Evolutionary conservation across 2,888 invertebrate genomes (phyloP), one percentile per base, ranked within the genome.

Genomic region (Himalopsyche anomala): DNA sequence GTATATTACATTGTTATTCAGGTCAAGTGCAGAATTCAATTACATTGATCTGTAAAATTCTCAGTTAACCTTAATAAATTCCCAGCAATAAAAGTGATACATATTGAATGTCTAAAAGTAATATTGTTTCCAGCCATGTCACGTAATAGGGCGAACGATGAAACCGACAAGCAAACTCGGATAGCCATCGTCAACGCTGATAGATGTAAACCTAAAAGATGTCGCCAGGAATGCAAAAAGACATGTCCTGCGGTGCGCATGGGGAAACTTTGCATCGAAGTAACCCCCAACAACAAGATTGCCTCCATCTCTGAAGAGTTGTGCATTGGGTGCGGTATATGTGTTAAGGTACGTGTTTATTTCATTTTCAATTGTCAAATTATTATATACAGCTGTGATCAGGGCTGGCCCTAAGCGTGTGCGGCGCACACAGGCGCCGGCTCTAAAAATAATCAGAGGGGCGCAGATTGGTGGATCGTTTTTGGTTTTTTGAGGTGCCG

Each of bases 201-300:
- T 93, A 98, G 98, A 91, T 99, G 99, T 92, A 99, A 99, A 92
- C 99, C 99, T 2, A 99, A 99, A 92, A 95, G 99, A 94, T 99
- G 99, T 93, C 96, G 99, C 85, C 99, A 99, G 92, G 99, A 99
- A 91, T 99, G 99, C 93, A 99, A 99, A 91, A 98, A 98, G 91
- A 98, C 98, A 84, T 99, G 99, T 92, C 99, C 99, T 0, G 99
- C 99, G 86, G 99, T 99, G 87, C 95, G 99, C 89, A 99, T 99
- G 98, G 99, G 99, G 91, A 99, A 99, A 92, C 95, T 99, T 69
- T 99, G 99, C 92, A 99, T 99, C 90, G 99, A 99, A 94, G 99
- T 99, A 74, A 95, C 96, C 80, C 96, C 99, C 15, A 97, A 97
- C 90, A 98, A 97, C 90, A 99, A 99, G 93, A 98, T 99, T 89